Percentiles rank a stretch among this genome's conserved stretches.
phyloP scores from a whole-genome alignment of 2,888 invertebrate species.

The Lagria hirta region DNA sequence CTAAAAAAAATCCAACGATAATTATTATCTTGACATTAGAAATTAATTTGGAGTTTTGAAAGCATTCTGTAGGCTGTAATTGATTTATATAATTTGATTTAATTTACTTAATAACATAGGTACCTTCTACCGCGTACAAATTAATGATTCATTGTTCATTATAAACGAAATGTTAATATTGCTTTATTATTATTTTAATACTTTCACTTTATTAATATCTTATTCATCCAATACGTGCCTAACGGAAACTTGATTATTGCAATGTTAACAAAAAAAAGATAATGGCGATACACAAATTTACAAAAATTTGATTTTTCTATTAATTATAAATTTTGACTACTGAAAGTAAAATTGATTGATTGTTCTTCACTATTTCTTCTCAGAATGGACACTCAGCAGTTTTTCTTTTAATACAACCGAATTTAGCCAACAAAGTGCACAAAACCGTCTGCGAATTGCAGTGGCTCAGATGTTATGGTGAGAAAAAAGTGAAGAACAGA shows the following conservation, averaged over 20 bases:
- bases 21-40: constrained; percentile 18
- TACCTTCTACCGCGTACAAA: constrained; percentile 14
- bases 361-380: constrained; percentile 6
- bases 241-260: neutral
- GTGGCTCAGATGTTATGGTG: neutral
- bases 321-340: too few species aligned
- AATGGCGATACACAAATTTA: too few species aligned
- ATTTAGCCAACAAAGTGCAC: constrained; percentile 8
- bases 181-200: constrained; percentile 19
- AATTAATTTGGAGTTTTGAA: constrained; percentile 20
- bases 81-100: constrained; percentile 27
- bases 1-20: constrained; percentile 12
- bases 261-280: too few species aligned
- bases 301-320: too few species aligned
- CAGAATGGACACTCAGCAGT: neutral
- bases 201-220: constrained; percentile 20
- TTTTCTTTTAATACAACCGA: too few species aligned
- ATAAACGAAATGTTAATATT: constrained; percentile 17
- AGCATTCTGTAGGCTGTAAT: constrained; percentile 22
- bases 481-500: too few species aligned
- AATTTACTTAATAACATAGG: constrained; percentile 29
- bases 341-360: too few species aligned
- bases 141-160: constrained; percentile 26
- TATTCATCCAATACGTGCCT: constrained; percentile 1
- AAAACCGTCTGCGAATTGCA: constrained; percentile 15